Evolutionary conservation across 2,888 invertebrate species (phyloP), one percentile per base, ranked within the genome.

Genomic region (Meghimatium bilineatum): DNA sequence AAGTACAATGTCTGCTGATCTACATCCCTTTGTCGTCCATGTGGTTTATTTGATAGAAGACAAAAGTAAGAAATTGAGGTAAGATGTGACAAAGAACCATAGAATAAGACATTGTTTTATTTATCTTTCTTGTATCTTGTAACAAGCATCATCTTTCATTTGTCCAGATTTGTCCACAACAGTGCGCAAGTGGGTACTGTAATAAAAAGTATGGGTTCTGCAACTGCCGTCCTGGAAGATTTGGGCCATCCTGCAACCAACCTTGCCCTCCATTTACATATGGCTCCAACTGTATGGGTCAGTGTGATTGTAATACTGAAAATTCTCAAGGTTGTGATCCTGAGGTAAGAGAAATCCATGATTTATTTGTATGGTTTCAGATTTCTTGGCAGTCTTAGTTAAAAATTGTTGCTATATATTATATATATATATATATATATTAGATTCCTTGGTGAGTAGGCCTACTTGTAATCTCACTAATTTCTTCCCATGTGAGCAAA

Each of bases 201-300:
- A 91, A 93, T 88, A 91, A 93, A 26, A 88, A 91, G 8, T 94
- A 93, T 87, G 95, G 95, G 0, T 94, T 93, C 88, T 95, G 95
- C 85, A 92, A 92, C 83, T 93, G 93, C 85, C 87, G 86, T 10
- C 87, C 93, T 0, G 93, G 93, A 23, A 87, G 86, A 69, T 93
- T 86, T 82, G 93, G 98, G 17, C 95, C 96, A 71, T 96, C 96
- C 89, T 98, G 98, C 93, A 97, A 97, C 93, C 95, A 97, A 63
- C 96, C 97, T 0, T 99, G 98, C 93, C 96, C 97, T 86, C 95
- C 96, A 60, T 96, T 96, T 92, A 96, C 95, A 56, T 98, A 95
- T 91, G 98, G 98, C 82, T 94, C 95, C 86, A 96, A 96, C 91
- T 99, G 98, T 87, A 90, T 93, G 56, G 90, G 92, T 32, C 89